phyloP scores from a whole-genome alignment of 2,797 vertebrate genomes.

The Nothura maculosa region DNA sequence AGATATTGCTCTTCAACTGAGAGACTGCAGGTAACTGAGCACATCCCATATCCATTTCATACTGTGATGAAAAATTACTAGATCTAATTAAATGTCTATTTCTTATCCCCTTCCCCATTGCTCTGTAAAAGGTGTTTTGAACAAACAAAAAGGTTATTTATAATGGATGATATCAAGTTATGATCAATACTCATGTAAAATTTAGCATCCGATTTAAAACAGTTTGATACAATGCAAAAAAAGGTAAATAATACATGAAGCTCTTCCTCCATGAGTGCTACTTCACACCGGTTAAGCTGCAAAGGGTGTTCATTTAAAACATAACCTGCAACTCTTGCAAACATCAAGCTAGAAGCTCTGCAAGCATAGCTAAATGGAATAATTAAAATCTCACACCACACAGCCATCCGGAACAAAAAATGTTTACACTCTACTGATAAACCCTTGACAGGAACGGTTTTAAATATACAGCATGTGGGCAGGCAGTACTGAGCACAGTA shows the following conservation, averaged over 20 bases:
- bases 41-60: neutral
- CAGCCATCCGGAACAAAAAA: neutral
- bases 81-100: slow-evolving; percentile 42
- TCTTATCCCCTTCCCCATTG: neutral
- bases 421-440: neutral
- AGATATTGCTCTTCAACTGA: neutral
- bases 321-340: neutral
- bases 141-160: slow-evolving; percentile 57
- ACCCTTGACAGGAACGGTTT: neutral
- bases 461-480: neutral
- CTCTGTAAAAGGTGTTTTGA: neutral
- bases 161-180: slow-evolving; percentile 72
- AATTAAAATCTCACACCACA: neutral
- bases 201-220: slow-evolving; percentile 70
- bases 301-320: neutral
- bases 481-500: neutral
- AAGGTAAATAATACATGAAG: slow-evolving; percentile 63
- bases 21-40: neutral
- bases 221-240: slow-evolving; percentile 33
- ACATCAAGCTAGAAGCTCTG: neutral
- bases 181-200: slow-evolving; percentile 80
- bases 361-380: neutral
- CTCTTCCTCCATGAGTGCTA: neutral
- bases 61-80: slow-evolving; percentile 14
- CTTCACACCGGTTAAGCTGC: slow-evolving; percentile 14